Base-by-base conservation (phyloP, 1,140 invertebrate species). In the Leptinotarsa lineolata region DNA sequence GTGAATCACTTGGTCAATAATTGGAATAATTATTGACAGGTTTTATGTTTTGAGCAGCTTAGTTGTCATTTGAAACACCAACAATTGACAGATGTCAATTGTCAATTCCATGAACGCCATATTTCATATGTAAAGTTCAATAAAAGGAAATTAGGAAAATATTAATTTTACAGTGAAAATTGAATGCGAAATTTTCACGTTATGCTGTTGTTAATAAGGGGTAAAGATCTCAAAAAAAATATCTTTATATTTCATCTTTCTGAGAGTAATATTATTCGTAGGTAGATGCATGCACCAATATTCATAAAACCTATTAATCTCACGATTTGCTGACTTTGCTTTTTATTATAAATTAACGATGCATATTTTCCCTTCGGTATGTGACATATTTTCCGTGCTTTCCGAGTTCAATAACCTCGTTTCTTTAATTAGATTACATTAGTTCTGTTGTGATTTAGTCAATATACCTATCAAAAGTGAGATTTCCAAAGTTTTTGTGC, bases 401-500 rank as follows among this genome's bases (percentile, higher is more conserved):
- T n/a, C 61, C 11, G 24, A 21, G 61, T 63, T 16, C 61, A 63
- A 63, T 4, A 30, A 63, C 61, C 61, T 63, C 20, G 0, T 13
- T 22, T 63, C 61, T 63, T 18, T 22, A 63, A 30, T 63, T 54
- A 54, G 48, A 54, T 54, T 54, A 54, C 16, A 2, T 54, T 54
- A 54, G n/a, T n/a, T 13, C 15, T 54, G 48, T 54, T 15, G 15
- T 16, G 48, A 54, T 54, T 54, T n/a, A 16, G 48, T 12, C 48
- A 0, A 54, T 46, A 46, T n/a, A 16, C n/a, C 12, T 16, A 54
- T 54, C 6, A 54, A 54, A 54, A 54, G 48, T 54, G 48, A 18
- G 4, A 54, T 54, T 18, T 18, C 15, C 48, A n/a, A 54, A 21
- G 2, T 20, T 21, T 59, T 70, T 30, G 76, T 72, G 24, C 71